Base-by-base conservation (phyloP, 2,797 vertebrate genomes). In the Adrianichthys oophorus region DNA sequence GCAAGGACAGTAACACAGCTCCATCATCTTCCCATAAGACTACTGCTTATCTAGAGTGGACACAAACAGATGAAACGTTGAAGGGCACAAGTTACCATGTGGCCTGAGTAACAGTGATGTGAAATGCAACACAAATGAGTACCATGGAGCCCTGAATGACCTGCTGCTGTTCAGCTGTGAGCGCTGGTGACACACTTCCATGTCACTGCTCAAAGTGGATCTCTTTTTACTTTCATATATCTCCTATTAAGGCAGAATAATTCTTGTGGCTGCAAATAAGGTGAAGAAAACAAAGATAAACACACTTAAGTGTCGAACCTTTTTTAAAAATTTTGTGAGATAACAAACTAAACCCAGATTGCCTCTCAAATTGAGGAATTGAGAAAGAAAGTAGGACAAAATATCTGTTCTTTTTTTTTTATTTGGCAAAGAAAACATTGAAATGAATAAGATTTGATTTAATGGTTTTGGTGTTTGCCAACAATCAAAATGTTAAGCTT, bases 401-500 rank as follows among this genome's bases (percentile, higher is more conserved):
- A 61, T 15, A 23, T 67, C 37, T 61, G n/a, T 24, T 13, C 21
- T 66, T 37, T 80, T 59, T 62, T 24, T 52, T 54, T 18, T 43
- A 6, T 44, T 21, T 47, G 21, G 50, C n/a, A 26, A 63, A 47
- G 32, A 58, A 79, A 74, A 62, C 7, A n/a, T 44, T 12, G 32
- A 72, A 72, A 68, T 49, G 24, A 57, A 61, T 48, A 42, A 48
- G 26, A 61, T 71, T 74, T 64, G 57, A 61, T 49, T 74, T 47
- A 62, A 75, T 19, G 12, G 57, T 26, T 40, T 44, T 59, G 40
- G 21, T 71, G 51, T 72, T 72, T 66, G 58, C 70, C 48, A 56
- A 52, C 52, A 52, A 57, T 74, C 32, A 37, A 37, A 37, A 13
- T 70, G 55, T 71, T 76, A 47, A 13, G 45, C 60, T 71, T 68